Conservation (phyloP, 2,888 invertebrate genomes). For the Rambutsinella grinnellia region DNA sequence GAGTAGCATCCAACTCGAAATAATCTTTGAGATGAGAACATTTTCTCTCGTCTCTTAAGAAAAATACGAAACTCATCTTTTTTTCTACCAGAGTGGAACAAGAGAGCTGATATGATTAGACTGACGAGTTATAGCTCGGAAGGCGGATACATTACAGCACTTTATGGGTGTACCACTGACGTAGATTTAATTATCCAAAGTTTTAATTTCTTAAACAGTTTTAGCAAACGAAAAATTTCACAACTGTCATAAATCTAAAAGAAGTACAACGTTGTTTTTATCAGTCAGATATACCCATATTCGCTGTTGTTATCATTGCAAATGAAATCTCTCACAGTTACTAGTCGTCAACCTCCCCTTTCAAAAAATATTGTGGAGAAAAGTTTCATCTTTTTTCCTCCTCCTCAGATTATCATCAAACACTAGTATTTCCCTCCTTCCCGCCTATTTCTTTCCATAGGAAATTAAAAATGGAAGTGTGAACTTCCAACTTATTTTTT, state of each 20-base stretch:
- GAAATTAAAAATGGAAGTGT: constrained; percentile 56
- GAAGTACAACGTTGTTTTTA: no score
- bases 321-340: background rate
- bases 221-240: constrained; percentile 52
- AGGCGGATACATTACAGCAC: constrained; percentile 56
- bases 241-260: constrained; percentile 54
- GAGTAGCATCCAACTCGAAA: no score
- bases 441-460: constrained; percentile 48
- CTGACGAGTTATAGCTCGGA: constrained; percentile 26
- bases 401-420: constrained; percentile 57
- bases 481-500: constrained; percentile 47
- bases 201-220: constrained; percentile 56
- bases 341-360: constrained; percentile 29
- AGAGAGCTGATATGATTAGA: background rate
- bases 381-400: constrained; percentile 42
- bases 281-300: no score
- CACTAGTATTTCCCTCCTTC: constrained; percentile 14
- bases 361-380: constrained; percentile 25
- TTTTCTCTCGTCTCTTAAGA: background rate
- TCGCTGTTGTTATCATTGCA: no score
- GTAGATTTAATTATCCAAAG: constrained; percentile 58
- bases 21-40: no score
- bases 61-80: no score
- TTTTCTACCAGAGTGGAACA: background rate
- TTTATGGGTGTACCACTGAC: constrained; percentile 49